These are phyloP conservation scores for Sialia sialis DNA, from an alignment of 2,113 vertebrate species.

Conservation along the genomic window DNA sequence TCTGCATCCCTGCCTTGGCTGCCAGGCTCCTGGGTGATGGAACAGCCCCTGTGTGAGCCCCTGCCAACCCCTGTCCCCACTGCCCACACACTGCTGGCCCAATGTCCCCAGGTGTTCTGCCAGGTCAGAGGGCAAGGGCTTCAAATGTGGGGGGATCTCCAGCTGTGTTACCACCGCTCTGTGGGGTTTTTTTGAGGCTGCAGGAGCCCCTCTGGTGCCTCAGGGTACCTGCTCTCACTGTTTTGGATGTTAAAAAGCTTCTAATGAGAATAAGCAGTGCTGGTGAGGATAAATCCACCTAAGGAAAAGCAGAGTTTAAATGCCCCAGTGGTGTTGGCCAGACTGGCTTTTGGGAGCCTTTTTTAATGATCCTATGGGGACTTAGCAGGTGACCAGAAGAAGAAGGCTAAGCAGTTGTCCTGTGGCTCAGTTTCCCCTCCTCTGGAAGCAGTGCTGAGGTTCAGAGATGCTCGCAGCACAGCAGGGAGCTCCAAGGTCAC, in stretches of 20 bases:
- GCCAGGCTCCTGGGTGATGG: rapidly evolving
- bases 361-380: not conserved
- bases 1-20: not conserved
- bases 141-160: not conserved
- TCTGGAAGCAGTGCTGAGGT: not conserved
- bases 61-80: not conserved
- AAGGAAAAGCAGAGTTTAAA: not conserved
- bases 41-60: rapidly evolving
- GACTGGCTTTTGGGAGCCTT: not conserved
- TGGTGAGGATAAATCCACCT: not conserved
- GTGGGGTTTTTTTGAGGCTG: not conserved
- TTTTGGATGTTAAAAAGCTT: not conserved
- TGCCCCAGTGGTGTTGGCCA: not conserved
- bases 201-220: not conserved
- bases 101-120: rapidly evolving
- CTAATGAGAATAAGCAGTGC: not conserved
- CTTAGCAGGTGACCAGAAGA: not conserved
- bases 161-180: not conserved
- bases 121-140: not conserved
- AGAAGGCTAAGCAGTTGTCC: not conserved
- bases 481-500: not conserved
- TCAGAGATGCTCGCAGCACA: not conserved
- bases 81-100: not conserved
- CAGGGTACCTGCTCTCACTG: not conserved
- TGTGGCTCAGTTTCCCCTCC: not conserved